Conservation (phyloP, 2,797 vertebrate species). For the Pseudomugil gertrudae region DNA sequence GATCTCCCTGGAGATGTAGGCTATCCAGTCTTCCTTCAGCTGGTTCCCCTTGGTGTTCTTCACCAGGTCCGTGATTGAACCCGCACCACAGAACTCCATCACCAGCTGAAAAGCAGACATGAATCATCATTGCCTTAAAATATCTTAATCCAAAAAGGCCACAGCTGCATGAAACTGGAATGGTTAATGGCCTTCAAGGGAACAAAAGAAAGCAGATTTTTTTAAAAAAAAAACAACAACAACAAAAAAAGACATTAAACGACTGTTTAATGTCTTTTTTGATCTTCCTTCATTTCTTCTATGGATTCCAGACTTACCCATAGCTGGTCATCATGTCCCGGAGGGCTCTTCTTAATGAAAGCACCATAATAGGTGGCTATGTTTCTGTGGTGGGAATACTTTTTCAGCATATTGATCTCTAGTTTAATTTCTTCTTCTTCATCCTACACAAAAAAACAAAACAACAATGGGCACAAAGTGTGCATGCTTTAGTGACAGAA, state of each 20-base stretch:
- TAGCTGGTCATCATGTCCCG: slow-evolving; percentile 91
- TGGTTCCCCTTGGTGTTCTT: slow-evolving; percentile 93
- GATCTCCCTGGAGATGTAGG: slow-evolving; percentile 93
- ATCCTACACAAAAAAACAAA: slow-evolving; percentile 72
- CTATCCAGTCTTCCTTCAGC: slow-evolving; percentile 92
- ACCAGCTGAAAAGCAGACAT: slow-evolving; percentile 79
- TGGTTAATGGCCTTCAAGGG: no score
- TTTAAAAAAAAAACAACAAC: no score
- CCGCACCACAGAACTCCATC: slow-evolving; percentile 94
- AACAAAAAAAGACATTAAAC: not conserved
- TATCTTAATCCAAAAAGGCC: not conserved
- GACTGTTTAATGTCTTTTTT: not conserved
- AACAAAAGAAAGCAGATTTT: not conserved
- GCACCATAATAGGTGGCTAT: slow-evolving; percentile 93
- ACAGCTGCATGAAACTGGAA: not conserved
- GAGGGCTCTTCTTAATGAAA: slow-evolving; percentile 91
- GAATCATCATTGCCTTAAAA: not conserved
- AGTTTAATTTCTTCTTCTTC: slow-evolving; percentile 94
- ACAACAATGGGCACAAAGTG: not conserved
- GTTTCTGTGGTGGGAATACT: slow-evolving; percentile 92
- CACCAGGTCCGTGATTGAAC: slow-evolving; percentile 91
- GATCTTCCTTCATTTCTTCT: not conserved
- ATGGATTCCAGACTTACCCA: slow-evolving; percentile 83
- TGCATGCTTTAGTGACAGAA: no score
- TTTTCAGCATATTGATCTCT: slow-evolving; percentile 94